Evolutionary conservation across 2,113 vertebrate species (phyloP).

Genomic region (Acrocephalus kingi): DNA sequence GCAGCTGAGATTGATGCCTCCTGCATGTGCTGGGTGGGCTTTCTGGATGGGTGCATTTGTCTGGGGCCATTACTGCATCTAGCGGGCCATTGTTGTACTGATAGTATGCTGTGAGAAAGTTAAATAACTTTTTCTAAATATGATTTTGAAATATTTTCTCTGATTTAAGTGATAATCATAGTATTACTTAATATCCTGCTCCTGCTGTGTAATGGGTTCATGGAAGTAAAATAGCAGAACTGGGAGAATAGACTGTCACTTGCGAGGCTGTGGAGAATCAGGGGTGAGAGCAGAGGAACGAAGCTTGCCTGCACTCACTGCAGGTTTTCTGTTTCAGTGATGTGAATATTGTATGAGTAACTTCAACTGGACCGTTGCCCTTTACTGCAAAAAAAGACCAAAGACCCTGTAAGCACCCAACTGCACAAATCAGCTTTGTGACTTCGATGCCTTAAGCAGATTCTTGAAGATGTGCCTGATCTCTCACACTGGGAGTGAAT

Average conservation of each 20-base stretch:
- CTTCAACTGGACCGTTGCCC: not conserved
- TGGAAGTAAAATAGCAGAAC: not conserved
- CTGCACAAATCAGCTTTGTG: not conserved
- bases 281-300: not conserved
- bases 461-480: not conserved
- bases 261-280: fast-evolving
- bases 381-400: not conserved
- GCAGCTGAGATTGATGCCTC: not conserved
- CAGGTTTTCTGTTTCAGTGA: not conserved
- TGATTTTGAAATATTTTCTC: not conserved
- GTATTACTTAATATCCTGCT: not conserved
- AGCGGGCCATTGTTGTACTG: not conserved
- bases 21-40: not conserved
- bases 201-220: not conserved
- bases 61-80: not conserved
- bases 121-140: not conserved
- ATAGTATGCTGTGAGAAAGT: not conserved
- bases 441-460: not conserved
- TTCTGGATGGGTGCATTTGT: not conserved
- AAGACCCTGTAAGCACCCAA: not conserved
- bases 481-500: not conserved
- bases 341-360: not conserved
- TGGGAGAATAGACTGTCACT: not conserved
- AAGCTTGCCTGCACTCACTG: not conserved
- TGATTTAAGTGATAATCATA: not conserved